A percentile compares a stretch with the other conserved stretches of the same genome.
These are phyloP conservation scores for Drosophila grimshawi DNA, from an alignment of 1,140 invertebrate genomes.

Conservation along the genomic window DNA sequence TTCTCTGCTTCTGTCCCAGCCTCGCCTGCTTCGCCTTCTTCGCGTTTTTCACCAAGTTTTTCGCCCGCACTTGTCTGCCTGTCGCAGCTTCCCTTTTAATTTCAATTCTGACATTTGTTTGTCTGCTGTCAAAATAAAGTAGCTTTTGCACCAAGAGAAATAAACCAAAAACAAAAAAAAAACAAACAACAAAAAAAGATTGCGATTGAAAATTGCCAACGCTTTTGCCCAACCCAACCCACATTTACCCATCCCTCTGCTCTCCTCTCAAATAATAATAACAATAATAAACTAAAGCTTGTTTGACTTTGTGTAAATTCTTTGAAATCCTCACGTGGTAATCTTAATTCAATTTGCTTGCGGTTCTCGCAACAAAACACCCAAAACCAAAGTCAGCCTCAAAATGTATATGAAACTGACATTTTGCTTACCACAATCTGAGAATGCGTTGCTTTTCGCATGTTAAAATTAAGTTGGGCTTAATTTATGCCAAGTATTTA, in stretches of 20 bases:
- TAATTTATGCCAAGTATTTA: background rate
- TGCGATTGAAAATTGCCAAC: constrained; percentile 74
- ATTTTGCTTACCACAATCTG: constrained; percentile 11
- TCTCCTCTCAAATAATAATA: constrained; percentile 53
- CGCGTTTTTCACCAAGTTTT: constrained; percentile 74
- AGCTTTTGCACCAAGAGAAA: constrained; percentile 76
- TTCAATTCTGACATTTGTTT: constrained; percentile 84
- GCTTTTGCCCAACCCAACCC: constrained; percentile 29
- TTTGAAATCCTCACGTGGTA: constrained; percentile 76
- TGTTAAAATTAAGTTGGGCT: background rate
- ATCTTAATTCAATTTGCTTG: constrained; percentile 79
- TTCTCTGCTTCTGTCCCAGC: no score
- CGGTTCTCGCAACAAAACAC: constrained; percentile 27
- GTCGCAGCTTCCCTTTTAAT: constrained; percentile 77
- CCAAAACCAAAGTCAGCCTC: constrained; percentile 29
- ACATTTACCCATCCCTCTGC: background rate
- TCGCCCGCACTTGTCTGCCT: constrained; percentile 57
- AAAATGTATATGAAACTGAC: constrained; percentile 8
- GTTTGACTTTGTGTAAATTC: constrained; percentile 75
- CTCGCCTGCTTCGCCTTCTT: constrained; percentile 28
- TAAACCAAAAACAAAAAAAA: constrained; percentile 58
- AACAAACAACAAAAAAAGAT: constrained; percentile 42
- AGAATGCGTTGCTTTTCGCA: background rate
- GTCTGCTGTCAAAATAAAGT: constrained; percentile 84
- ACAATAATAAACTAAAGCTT: constrained; percentile 82